Base-by-base conservation (phyloP, 2,113 vertebrate genomes). In the Girardinichthys multiradiatus region DNA sequence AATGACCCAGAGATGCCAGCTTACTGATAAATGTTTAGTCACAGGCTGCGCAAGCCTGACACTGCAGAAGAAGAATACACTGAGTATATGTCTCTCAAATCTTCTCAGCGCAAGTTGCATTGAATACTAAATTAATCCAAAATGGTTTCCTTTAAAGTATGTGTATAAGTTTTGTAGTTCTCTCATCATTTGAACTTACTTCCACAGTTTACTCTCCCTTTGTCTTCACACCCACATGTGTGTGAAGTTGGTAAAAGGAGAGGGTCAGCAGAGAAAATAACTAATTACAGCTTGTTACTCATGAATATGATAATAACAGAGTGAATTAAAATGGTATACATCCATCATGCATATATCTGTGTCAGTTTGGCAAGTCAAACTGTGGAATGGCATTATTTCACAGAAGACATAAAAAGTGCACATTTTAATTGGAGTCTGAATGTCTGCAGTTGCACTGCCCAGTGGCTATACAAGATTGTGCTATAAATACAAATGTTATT, bases 271-370 rank as follows among this genome's bases (percentile, higher is more conserved):
- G 21, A 15, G 27, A 84, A 54, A 67, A 60, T 26, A 57, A 58
- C 48, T 68, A 51, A 61, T 71, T 61, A 59, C 37, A 63, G 31
- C 48, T 48, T 70, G 37, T 21, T 30, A 19, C 67, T 21, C 45
- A 54, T 10, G 1, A 42, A 39, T 74, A 21, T 64, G 35, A 57
- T 78, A 14, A 68, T 30, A 54, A 24, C 26, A 28, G 3, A n/a
- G 15, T 57, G 24, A 30, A 42, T 8, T 10, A 60, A 71, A 26
- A 42, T 11, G 19, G 30, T 30, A 26, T 39, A 1, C 37, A 61
- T 70, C 65, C 66, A 70, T 74, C 73, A 73, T 31, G 28, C 27
- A 35, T 59, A 28, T 35, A 27, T 39, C 24, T 54, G 19, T 39
- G 11, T 66, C 64, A 31, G 29, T 51, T n/a, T 58, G 6, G 21